A percentile compares a stretch with the other conserved stretches of the same genome.
Evolutionary conservation across 2,797 vertebrate species (phyloP).

Genomic region (Sciurus vulgaris): DNA sequence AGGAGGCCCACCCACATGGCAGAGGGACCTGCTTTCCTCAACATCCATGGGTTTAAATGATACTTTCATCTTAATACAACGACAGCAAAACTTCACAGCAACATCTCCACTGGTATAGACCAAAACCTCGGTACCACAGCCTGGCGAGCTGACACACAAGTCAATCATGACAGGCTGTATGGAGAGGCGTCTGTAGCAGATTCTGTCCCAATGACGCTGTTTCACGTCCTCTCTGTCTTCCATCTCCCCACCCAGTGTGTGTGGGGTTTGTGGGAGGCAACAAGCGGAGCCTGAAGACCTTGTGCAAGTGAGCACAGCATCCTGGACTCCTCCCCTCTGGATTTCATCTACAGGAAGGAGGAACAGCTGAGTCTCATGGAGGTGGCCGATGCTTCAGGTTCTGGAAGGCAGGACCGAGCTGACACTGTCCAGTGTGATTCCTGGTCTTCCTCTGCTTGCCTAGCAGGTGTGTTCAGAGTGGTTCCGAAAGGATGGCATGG

Average conservation of each 20-base stretch:
- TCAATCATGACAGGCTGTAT: background rate
- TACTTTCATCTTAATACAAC: background rate
- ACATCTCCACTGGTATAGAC: background rate
- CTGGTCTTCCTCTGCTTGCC: too few species aligned
- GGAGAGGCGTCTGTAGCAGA: background rate
- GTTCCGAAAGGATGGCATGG: too few species aligned
- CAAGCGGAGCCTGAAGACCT: background rate
- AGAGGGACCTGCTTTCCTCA: background rate
- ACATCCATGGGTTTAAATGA: background rate
- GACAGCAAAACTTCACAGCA: background rate
- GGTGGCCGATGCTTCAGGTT: background rate
- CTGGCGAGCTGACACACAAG: background rate
- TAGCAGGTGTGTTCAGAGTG: too few species aligned
- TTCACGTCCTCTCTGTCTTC: background rate
- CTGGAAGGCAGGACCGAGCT: accelerated
- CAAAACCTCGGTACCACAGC: background rate
- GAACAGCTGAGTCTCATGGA: too few species aligned
- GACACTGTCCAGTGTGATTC: too few species aligned
- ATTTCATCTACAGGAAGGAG: background rate
- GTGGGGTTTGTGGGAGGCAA: background rate
- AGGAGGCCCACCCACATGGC: background rate
- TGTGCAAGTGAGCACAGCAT: background rate
- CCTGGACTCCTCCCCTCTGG: background rate
- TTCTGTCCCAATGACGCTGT: background rate
- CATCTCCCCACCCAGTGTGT: background rate